These are phyloP conservation scores for Drosophila quadrilineata DNA, from an alignment of 1,140 invertebrate species.

Conservation along the genomic window DNA sequence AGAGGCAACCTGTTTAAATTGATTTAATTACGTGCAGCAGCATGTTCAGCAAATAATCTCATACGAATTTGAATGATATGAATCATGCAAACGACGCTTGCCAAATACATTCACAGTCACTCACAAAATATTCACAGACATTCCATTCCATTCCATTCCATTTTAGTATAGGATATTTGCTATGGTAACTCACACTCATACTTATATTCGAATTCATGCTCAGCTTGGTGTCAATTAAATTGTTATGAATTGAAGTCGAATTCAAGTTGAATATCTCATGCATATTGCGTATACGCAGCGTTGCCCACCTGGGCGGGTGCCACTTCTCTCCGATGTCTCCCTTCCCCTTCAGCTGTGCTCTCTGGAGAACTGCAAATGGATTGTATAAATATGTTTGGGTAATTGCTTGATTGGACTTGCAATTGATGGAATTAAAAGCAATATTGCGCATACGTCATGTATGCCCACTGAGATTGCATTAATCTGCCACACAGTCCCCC, in stretches of 20 bases:
- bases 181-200: not conserved
- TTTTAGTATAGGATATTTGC: too few species aligned
- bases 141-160: too few species aligned
- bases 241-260: conserved; percentile 3
- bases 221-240: conserved; percentile 22
- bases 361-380: conserved; percentile 14
- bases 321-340: not conserved
- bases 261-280: too few species aligned
- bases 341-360: too few species aligned
- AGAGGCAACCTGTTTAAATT: not conserved
- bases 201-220: not conserved
- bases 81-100: not conserved
- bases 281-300: conserved; percentile 15
- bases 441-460: conserved; percentile 20
- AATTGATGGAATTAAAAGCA: conserved; percentile 4
- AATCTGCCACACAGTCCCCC: not conserved
- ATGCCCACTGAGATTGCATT: not conserved
- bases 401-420: conserved; percentile 9
- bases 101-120: too few species aligned
- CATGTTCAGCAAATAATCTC: not conserved
- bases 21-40: conserved; percentile 8
- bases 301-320: not conserved
- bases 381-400: conserved; percentile 11
- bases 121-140: not conserved
- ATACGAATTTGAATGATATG: not conserved